Conservation (phyloP, 2,113 vertebrate genomes). For the Python bivittatus region DNA sequence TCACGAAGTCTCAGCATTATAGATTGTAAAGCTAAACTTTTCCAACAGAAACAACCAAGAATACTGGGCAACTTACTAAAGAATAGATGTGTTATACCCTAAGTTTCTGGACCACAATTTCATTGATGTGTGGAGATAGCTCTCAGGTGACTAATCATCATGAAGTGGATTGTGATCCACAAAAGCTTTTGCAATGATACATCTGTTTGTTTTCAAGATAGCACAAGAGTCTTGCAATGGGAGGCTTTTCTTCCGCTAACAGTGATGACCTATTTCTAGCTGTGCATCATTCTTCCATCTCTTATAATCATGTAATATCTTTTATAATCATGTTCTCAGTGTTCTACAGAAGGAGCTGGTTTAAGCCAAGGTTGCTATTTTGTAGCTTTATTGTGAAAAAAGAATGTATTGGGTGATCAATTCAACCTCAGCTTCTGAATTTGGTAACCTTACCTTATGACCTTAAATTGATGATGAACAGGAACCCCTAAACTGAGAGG, state of each 20-base stretch:
- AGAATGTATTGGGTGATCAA: slow-evolving; percentile 22
- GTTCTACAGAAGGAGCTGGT: slow-evolving; percentile 24
- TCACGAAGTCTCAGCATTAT: no score
- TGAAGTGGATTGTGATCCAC: no score
- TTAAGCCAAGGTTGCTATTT: slow-evolving; percentile 8
- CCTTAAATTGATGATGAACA: slow-evolving; percentile 39
- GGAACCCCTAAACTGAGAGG: slow-evolving; percentile 1
- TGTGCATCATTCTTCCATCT: neutral
- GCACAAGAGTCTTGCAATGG: no score
- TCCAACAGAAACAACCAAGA: no score
- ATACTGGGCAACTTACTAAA: no score
- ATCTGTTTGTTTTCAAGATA: no score
- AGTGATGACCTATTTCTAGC: neutral
- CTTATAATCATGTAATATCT: neutral
- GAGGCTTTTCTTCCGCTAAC: no score
- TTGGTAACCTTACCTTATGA: slow-evolving; percentile 17
- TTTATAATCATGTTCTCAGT: neutral
- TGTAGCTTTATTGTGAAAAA: slow-evolving; percentile 19
- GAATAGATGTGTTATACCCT: no score
- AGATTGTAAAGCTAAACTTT: neutral
- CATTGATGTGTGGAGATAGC: no score
- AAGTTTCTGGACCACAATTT: no score
- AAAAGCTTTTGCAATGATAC: no score
- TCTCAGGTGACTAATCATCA: no score
- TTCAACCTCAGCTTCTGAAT: slow-evolving; percentile 35